These are phyloP conservation scores for Drosophila trapezifrons DNA, from an alignment of 1,140 invertebrate genomes.

Conservation along the genomic window DNA sequence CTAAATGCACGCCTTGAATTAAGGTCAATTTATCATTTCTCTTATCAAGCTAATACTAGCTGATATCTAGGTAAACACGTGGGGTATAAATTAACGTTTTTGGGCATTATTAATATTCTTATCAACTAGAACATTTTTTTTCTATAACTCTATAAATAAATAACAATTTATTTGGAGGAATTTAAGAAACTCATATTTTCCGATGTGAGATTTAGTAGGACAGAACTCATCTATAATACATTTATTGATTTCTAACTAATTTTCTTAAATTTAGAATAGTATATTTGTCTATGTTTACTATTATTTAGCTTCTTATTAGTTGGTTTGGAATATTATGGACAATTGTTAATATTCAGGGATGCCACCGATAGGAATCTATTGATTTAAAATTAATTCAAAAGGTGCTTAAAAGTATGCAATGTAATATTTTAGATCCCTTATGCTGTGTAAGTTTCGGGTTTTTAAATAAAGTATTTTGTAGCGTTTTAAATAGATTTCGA, in stretches of 20 bases:
- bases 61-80: not conserved
- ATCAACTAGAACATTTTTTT: not conserved
- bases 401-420: not conserved
- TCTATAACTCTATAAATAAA: not conserved
- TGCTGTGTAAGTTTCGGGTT: too few species aligned
- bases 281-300: too few species aligned
- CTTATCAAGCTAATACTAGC: slow-evolving; percentile 27
- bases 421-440: too few species aligned
- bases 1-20: slow-evolving; percentile 12
- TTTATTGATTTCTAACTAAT: too few species aligned
- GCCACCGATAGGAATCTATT: too few species aligned
- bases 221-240: too few species aligned
- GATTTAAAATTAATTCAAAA: not conserved
- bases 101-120: slow-evolving; percentile 12
- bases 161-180: not conserved
- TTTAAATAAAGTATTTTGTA: not conserved
- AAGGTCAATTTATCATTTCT: slow-evolving; percentile 39
- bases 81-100: slow-evolving; percentile 1
- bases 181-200: not conserved
- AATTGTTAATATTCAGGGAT: too few species aligned
- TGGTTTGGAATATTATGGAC: too few species aligned
- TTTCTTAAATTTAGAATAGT: too few species aligned
- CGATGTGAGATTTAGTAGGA: not conserved
- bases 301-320: too few species aligned
- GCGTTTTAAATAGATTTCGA: not conserved